Base-by-base conservation (phyloP, 2,113 vertebrate genomes). In the Cygnus buccinator region DNA sequence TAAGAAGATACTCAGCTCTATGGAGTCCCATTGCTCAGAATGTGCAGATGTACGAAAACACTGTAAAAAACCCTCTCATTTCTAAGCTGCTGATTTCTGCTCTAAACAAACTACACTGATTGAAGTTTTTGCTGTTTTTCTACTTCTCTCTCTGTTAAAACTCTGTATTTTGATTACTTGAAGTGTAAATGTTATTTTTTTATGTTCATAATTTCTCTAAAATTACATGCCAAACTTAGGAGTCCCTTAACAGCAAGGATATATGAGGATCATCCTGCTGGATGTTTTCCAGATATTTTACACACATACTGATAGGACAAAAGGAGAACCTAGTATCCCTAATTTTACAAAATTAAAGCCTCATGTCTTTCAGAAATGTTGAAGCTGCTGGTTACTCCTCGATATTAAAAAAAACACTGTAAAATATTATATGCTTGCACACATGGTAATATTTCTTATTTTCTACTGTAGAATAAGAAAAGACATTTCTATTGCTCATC, bases 31-130 rank as follows among this genome's bases (percentile, higher is more conserved):
- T 6, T 46, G 43, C 25, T 46, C 28, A 25, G 39, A 54, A 75
- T 1, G 29, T 0, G 8, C 22, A 74, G 61, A 52, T 33, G 8
- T 7, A 41, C 3, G 50, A 46, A 41, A 89, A 70, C 0, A 0
- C 43, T 1, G 1, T 13, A 61, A 83, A 73, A 88, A 25, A 0
- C 2, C 15, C 50, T 57, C 41, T 14, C 3, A 10, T 26, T 71
- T 48, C 59, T 35, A 20, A 88, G 39, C 28, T 75, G 43, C 37
- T 62, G 31, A 16, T 35, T 91, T 67, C 46, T 94, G 37, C 39
- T 78, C 21, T 22, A 59, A 55, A 73, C 14, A 29, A 83, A 46
- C 28, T 8, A 59, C 21, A 21, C 0, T 1, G 11, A 20, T 11
- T 23, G 17, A 5, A 33, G 12, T n/a, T 79, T 65, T 57, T 55